Conservation (phyloP, 1,140 invertebrate species). For the Thaumatotibia leucotreta region DNA sequence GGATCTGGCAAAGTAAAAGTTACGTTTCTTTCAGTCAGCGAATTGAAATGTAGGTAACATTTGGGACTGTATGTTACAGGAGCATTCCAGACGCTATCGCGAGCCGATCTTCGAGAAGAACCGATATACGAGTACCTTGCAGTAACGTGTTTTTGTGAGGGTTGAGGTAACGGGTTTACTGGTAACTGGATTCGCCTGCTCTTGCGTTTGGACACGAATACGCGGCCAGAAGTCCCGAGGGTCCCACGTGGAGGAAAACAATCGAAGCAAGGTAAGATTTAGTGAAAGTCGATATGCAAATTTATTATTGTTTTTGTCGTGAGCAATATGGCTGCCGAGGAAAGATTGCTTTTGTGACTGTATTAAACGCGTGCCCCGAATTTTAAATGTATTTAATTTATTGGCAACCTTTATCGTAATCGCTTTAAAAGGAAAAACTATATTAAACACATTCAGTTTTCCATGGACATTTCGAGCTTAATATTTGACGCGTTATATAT, state of each 20-base stretch:
- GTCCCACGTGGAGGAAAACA: constrained; percentile 27
- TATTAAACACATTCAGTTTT: no score
- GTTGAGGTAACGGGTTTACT: not conserved
- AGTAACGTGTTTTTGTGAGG: not conserved
- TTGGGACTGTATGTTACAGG: constrained; percentile 56
- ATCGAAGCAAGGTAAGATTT: constrained; percentile 32
- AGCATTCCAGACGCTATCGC: constrained; percentile 18
- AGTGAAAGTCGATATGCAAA: constrained; percentile 15
- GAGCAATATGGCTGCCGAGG: not conserved
- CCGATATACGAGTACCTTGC: constrained; percentile 33
- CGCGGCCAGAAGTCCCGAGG: not conserved
- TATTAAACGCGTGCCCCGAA: not conserved
- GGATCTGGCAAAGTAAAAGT: constrained; percentile 46
- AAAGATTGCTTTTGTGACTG: not conserved
- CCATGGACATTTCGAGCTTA: no score
- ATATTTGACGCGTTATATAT: no score
- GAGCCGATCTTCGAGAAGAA: not conserved
- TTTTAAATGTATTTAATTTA: not conserved
- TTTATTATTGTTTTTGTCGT: constrained; percentile 10
- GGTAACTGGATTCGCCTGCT: not conserved
- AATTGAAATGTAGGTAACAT: constrained; percentile 70
- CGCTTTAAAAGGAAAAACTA: no score
- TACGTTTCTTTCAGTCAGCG: constrained; percentile 52
- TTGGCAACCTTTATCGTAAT: no score
- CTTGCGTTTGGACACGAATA: not conserved